Percentiles rank a stretch among this genome's conserved stretches.
phyloP scores from a whole-genome alignment of 2,113 vertebrate species.

The Apteryx owenii region DNA sequence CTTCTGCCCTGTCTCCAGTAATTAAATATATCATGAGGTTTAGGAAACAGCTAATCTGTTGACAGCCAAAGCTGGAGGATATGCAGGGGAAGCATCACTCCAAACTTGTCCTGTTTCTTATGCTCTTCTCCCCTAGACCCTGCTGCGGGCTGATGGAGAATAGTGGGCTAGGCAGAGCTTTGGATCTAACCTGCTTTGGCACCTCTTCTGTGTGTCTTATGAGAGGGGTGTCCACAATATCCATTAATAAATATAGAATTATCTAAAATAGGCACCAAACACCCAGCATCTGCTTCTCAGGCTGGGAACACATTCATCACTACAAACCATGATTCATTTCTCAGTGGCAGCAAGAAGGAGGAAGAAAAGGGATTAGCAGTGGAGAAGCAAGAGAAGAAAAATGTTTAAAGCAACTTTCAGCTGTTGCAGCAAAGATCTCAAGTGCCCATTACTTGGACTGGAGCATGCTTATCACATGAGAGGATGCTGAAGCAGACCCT shows the following conservation, averaged over 20 bases:
- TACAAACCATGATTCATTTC: not conserved
- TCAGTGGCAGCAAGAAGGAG: not conserved
- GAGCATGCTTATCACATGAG: not conserved
- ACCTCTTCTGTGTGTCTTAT: not conserved
- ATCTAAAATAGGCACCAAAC: not conserved
- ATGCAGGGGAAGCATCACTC: not conserved
- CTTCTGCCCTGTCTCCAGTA: not conserved
- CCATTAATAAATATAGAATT: not conserved
- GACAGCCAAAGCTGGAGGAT: not conserved
- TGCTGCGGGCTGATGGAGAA: not conserved
- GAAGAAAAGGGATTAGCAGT: not conserved
- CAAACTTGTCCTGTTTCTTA: not conserved
- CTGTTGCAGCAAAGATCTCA: fast-evolving
- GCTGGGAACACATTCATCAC: not conserved
- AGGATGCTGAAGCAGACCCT: not conserved
- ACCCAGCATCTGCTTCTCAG: not conserved
- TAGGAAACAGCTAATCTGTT: not conserved
- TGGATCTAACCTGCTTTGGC: not conserved
- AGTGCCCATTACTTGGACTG: not conserved
- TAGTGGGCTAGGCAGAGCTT: not conserved
- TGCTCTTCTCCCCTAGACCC: not conserved
- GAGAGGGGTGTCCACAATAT: not conserved
- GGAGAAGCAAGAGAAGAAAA: not conserved
- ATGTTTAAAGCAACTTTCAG: not conserved
- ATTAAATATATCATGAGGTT: not conserved